Conservation (phyloP, 37 sponge, comb jelly and placozoan genomes). For the Beroe ovata region DNA sequence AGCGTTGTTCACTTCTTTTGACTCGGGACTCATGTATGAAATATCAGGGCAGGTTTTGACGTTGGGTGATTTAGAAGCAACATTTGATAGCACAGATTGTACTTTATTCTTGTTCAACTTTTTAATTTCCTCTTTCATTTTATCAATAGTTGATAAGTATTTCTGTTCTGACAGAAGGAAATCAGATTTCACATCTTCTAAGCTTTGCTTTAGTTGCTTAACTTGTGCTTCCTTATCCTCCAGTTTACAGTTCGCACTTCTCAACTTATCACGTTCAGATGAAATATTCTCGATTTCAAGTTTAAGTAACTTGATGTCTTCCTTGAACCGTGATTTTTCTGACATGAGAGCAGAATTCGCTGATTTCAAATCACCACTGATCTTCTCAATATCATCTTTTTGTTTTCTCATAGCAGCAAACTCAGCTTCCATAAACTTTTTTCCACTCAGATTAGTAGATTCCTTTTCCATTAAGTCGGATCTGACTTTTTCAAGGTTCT, state of each 20-base stretch:
- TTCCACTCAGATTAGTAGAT: neutral
- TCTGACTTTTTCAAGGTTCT: neutral
- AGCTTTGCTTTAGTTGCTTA: neutral
- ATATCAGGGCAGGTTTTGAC: neutral
- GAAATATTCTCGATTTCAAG: neutral
- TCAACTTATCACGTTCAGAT: neutral
- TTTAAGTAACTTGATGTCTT: neutral
- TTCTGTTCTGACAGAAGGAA: neutral
- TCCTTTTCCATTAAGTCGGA: neutral
- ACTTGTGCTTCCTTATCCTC: slow-evolving; percentile 29
- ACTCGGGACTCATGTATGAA: neutral
- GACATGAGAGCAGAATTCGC: neutral
- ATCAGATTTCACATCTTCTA: neutral
- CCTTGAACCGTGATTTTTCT: neutral
- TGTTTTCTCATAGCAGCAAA: neutral
- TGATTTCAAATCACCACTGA: neutral
- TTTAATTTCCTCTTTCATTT: slow-evolving; percentile 35
- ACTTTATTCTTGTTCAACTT: slow-evolving; percentile 43
- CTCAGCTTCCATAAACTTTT: neutral
- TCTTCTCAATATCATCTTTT: neutral
- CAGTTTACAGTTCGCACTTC: neutral
- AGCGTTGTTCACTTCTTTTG: neutral
- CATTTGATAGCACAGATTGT: slow-evolving; percentile 17
- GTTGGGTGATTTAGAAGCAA: neutral
- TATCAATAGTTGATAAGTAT: slow-evolving; percentile 33